These are phyloP conservation scores for Molanna angustata DNA, from an alignment of 2,888 invertebrate species.

Conservation along the genomic window DNA sequence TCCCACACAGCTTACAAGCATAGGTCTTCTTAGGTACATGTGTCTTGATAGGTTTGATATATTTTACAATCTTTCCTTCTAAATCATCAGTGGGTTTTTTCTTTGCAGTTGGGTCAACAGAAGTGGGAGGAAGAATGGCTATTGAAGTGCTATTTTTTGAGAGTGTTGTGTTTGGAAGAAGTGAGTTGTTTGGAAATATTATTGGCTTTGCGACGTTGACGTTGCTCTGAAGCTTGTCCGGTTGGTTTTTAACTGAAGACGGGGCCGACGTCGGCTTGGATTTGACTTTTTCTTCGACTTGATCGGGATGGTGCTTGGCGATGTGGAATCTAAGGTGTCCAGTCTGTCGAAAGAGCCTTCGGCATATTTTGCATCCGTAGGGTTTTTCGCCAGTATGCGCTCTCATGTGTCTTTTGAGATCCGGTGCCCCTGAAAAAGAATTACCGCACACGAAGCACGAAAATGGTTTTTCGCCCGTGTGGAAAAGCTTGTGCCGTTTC, in stretches of 20 bases:
- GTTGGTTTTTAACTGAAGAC: too few relatives aligned
- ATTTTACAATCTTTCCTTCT: neutral
- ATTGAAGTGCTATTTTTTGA: too few relatives aligned
- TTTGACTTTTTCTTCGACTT: neutral
- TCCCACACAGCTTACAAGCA: neutral
- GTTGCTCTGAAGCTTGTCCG: too few relatives aligned
- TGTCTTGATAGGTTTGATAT: neutral
- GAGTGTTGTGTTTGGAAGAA: too few relatives aligned
- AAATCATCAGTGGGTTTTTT: neutral
- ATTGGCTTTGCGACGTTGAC: neutral
- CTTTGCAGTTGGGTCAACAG: too few relatives aligned
- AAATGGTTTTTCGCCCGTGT: constrained; percentile 2
- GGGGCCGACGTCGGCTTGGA: neutral
- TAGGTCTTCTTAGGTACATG: neutral
- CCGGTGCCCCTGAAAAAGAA: neutral
- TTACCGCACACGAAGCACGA: constrained; percentile 5
- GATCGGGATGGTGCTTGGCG: constrained; percentile 1
- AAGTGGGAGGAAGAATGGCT: too few relatives aligned
- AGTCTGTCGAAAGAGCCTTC: constrained; percentile 4
- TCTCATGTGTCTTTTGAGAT: constrained; percentile 1
- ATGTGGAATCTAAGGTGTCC: constrained; percentile 6
- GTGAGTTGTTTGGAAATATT: neutral
- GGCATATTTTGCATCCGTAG: constrained; percentile 1
- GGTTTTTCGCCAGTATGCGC: constrained; percentile 5
- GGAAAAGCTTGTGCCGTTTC: constrained; percentile 1